phyloP scores from a whole-genome alignment of 2,888 invertebrate genomes.

The Chydorus sphaericus region DNA sequence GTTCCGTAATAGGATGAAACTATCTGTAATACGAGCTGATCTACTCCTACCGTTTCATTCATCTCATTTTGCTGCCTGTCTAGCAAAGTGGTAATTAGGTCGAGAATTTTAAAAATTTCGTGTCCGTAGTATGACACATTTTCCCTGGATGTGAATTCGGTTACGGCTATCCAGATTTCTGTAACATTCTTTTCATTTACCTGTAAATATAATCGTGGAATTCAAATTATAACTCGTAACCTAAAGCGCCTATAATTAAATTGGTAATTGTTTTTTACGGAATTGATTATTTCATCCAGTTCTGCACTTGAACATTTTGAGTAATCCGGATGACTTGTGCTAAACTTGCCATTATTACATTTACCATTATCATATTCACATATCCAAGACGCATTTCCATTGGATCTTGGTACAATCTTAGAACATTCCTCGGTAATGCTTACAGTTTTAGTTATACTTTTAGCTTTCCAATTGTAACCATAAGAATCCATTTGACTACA shows the following conservation, averaged over 20 bases:
- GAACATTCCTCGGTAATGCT: too few species aligned
- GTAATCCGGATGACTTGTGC: not conserved
- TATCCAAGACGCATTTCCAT: not conserved
- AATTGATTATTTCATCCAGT: not conserved
- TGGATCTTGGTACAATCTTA: not conserved
- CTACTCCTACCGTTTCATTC: not conserved
- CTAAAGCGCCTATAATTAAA: too few species aligned
- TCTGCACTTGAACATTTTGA: not conserved
- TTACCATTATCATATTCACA: too few species aligned
- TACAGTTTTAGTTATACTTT: not conserved
- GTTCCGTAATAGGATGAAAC: not conserved
- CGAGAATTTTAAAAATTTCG: conserved; percentile 6
- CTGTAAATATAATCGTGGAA: not conserved
- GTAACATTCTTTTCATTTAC: not conserved
- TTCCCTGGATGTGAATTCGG: not conserved
- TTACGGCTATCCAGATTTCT: not conserved
- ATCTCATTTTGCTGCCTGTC: conserved; percentile 6
- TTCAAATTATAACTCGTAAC: too few species aligned
- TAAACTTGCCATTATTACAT: not conserved
- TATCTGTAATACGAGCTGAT: not conserved
- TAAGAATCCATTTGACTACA: not conserved
- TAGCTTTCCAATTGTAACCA: not conserved
- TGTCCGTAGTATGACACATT: conserved; percentile 9
- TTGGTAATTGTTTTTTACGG: not conserved
- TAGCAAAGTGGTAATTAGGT: not conserved